A percentile compares a stretch with the other conserved stretches of the same genome.
Evolutionary conservation across 2,113 vertebrate genomes (phyloP).

Genomic region (Sus scrofa): T2T-Sscrofa CM000814.6:45957001-45957500

Average conservation of each 20-base stretch:
- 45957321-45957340: conserved; percentile 49
- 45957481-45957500: neutral
- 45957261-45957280: conserved; percentile 49
- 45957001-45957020: neutral
- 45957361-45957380: conserved; percentile 61
- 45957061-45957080: neutral
- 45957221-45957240: conserved; percentile 51
- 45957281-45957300: neutral
- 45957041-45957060: rapidly evolving
- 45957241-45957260: neutral
- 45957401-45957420: neutral
- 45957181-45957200: neutral
- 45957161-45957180: neutral
- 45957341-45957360: conserved; percentile 12
- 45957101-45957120: neutral
- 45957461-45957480: neutral
- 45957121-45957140: neutral
- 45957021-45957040: too few species aligned
- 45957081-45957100: rapidly evolving
- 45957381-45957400: conserved; percentile 34
- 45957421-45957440: neutral
- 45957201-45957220: neutral
- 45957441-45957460: neutral
- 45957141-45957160: neutral
- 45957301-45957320: conserved; percentile 43